phyloP scores from a whole-genome alignment of 2,888 invertebrate genomes.

The Hirtodrosophila confusa region DNA sequence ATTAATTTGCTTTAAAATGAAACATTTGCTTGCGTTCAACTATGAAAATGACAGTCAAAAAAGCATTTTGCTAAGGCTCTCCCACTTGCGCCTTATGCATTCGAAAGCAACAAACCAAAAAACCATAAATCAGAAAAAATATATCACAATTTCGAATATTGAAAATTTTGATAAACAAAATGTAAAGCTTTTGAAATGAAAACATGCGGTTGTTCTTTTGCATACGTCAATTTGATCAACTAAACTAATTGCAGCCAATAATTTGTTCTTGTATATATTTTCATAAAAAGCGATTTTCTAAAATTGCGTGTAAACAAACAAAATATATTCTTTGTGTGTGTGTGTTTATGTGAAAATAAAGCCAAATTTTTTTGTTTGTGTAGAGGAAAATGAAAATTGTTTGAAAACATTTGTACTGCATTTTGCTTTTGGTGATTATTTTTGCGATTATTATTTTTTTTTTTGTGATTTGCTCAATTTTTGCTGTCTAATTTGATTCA shows the following conservation, averaged over 20 bases:
- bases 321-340: constrained; percentile 10
- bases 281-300: constrained; percentile 52
- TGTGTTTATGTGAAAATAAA: constrained; percentile 28
- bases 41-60: constrained; percentile 60
- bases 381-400: constrained; percentile 23
- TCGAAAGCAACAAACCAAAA: constrained; percentile 20
- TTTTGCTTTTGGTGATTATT: constrained; percentile 14
- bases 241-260: constrained; percentile 77
- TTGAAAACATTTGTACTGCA: constrained; percentile 14
- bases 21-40: constrained; percentile 49
- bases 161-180: constrained; percentile 27
- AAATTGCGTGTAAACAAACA: constrained; percentile 41
- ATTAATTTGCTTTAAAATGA: constrained; percentile 45
- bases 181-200: constrained; percentile 29
- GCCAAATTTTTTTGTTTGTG: constrained; percentile 26
- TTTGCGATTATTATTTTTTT: neutral
- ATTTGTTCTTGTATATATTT: constrained; percentile 31
- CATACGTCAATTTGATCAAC: constrained; percentile 53
- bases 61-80: constrained; percentile 63
- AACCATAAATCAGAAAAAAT: constrained; percentile 14
- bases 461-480: constrained; percentile 30
- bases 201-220: constrained; percentile 52
- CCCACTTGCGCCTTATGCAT: constrained; percentile 16
- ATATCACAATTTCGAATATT: constrained; percentile 24
- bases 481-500: constrained; percentile 28